These are phyloP conservation scores for Trissolcus brochymenae DNA, from an alignment of 2,888 invertebrate species.

Conservation along the genomic window DNA sequence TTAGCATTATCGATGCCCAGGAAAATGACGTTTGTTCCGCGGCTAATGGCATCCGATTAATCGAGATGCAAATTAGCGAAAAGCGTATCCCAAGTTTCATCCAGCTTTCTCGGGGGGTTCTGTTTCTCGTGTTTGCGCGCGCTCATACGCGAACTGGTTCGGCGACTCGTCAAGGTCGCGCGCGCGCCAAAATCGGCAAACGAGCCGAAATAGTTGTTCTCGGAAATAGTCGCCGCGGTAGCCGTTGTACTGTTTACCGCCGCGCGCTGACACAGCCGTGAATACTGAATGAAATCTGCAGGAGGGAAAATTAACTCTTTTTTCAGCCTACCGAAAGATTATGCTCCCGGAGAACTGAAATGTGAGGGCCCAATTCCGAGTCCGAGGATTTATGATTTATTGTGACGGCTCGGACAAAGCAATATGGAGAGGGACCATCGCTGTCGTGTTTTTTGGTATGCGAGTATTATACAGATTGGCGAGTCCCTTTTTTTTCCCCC, in stretches of 20 bases:
- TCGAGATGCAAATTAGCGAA: conserved; percentile 40
- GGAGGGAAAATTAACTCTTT: conserved; percentile 7
- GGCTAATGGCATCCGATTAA: conserved; percentile 32
- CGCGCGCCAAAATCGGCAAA: conserved; percentile 44
- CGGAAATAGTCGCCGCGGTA: conserved; percentile 33
- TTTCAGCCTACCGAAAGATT: conserved; percentile 2
- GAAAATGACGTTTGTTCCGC: conserved; percentile 28
- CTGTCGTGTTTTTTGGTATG: background rate
- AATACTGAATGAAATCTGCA: conserved; percentile 18
- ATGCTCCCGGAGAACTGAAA: conserved; percentile 18
- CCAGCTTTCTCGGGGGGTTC: conserved; percentile 1
- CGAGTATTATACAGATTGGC: no score
- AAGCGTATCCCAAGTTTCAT: conserved; percentile 31
- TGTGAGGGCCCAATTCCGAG: conserved; percentile 7
- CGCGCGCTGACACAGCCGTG: conserved; percentile 26
- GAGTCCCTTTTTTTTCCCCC: background rate
- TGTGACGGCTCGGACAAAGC: conserved; percentile 23
- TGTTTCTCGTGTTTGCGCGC: conserved; percentile 7
- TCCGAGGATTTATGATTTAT: conserved; percentile 31
- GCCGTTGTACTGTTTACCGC: conserved; percentile 26
- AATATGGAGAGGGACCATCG: background rate
- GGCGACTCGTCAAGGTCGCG: conserved; percentile 47
- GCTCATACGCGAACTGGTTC: conserved; percentile 22
- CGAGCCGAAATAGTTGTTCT: conserved; percentile 49
- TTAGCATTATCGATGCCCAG: conserved; percentile 25